Evolutionary conservation across 2,113 vertebrate genomes (phyloP).

Genomic region (Manacus vitellinus): DNA sequence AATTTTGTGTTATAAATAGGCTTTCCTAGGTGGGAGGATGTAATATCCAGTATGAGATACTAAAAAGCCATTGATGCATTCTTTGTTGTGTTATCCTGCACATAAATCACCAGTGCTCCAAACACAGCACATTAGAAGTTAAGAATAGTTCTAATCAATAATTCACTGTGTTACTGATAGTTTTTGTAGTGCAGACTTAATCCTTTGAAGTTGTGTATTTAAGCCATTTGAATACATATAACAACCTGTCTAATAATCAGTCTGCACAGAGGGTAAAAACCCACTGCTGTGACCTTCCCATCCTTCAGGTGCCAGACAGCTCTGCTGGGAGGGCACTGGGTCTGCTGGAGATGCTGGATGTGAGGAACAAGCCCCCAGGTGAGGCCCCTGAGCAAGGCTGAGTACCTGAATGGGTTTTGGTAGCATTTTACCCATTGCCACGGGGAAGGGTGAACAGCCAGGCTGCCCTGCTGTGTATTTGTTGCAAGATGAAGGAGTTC

Average conservation of each 20-base stretch:
- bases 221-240: background rate
- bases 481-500: background rate
- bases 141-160: constrained; percentile 9
- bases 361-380: background rate
- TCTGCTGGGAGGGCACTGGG: background rate
- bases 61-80: fast-evolving
- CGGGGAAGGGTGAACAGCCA: background rate
- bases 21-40: background rate
- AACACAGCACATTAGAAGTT: background rate
- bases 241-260: background rate
- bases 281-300: background rate
- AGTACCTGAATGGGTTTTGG: background rate
- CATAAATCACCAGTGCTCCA: background rate
- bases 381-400: background rate
- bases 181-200: background rate
- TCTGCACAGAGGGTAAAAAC: background rate
- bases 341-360: background rate
- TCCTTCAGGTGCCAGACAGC: fast-evolving
- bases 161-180: background rate
- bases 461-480: background rate
- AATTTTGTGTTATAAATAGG: background rate
- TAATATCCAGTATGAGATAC: background rate
- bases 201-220: background rate
- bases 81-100: background rate
- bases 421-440: background rate